Base-by-base conservation (phyloP, 2,113 vertebrate species). In the Lamprologus callipterus region DNA sequence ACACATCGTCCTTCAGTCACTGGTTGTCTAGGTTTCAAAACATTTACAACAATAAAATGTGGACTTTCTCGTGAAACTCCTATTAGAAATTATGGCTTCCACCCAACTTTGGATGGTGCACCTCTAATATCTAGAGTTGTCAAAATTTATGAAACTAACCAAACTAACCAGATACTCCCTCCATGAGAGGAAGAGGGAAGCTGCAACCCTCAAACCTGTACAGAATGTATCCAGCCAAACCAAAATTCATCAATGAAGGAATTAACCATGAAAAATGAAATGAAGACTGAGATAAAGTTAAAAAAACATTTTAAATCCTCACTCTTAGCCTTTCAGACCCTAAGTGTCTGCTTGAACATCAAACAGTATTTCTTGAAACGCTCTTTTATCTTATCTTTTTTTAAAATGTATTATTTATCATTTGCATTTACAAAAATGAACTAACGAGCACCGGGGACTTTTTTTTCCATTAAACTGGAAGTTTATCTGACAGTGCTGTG, bases 261-360 rank as follows among this genome's bases (percentile, higher is more conserved):
- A 40, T 40, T 0, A 40, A 68, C 19, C 7, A 21, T 21, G 0
- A 13, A 40, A 40, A 68, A 1, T 21, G 63, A 70, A 42, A 23
- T 9, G 37, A 23, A 42, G 3, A 35, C 6, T 65, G 8, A 65
- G 16, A 23, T 23, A 70, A 23, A 70, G 11, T 70, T 31, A 31
- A 0, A 31, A 23, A 70, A 23, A 42, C n/a, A 40, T 42, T 23
- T 42, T 0, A 70, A 70, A 70, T 9, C 0, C 26, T 58, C 0
- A 31, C 57, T 58, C 13, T 1, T 73, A 42, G 65, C 2, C 8
- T 73, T 45, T 73, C 37, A 73, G 8, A 16, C 5, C 37, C 0
- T 2, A 65, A 40, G 0, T 40, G 9, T 5, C 58, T n/a, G 58
- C 31, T 63, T 63, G 65, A 23, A 7, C 68, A 45, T 17, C 4